Evolutionary conservation across 2,888 invertebrate genomes (phyloP).

Genomic region (Amiota mariae): DNA sequence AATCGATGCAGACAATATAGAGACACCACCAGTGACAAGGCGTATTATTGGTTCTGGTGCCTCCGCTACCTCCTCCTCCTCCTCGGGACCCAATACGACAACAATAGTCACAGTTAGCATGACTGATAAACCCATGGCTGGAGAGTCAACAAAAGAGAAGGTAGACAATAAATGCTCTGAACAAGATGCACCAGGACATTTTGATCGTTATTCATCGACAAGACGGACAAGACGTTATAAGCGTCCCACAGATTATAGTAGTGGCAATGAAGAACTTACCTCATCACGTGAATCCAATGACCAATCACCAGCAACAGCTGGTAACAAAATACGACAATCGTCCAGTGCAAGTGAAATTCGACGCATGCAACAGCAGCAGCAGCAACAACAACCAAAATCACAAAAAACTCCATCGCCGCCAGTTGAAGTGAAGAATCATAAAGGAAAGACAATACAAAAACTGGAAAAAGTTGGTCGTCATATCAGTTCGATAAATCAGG

Average conservation of each 20-base stretch:
- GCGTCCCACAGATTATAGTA: slow-evolving; percentile 77
- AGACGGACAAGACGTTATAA: slow-evolving; percentile 88
- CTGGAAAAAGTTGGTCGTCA: slow-evolving; percentile 76
- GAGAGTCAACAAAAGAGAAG: slow-evolving; percentile 33
- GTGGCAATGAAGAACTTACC: slow-evolving; percentile 76
- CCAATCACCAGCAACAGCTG: slow-evolving; percentile 53
- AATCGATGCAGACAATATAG: slow-evolving; percentile 92
- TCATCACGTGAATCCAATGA: slow-evolving; percentile 62
- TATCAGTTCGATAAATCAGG: slow-evolving; percentile 81
- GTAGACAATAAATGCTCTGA: slow-evolving; percentile 40
- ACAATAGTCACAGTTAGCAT: slow-evolving; percentile 64
- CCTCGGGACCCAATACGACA: slow-evolving; percentile 48
- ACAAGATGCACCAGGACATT: slow-evolving; percentile 79
- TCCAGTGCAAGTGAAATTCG: slow-evolving; percentile 53
- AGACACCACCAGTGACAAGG: slow-evolving; percentile 89
- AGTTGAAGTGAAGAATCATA: slow-evolving; percentile 53
- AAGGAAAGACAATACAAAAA: slow-evolving; percentile 69
- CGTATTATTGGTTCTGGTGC: slow-evolving; percentile 70
- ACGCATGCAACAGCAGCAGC: slow-evolving; percentile 42
- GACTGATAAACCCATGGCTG: slow-evolving; percentile 52
- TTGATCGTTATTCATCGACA: slow-evolving; percentile 88
- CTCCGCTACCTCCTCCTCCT: neutral
- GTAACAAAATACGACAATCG: slow-evolving; percentile 52
- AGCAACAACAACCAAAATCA: neutral
- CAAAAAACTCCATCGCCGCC: slow-evolving; percentile 6